Evolutionary conservation across 2,797 vertebrate genomes (phyloP), one percentile per base, ranked within the genome.

Genomic region (Holocentrus rufus): DNA sequence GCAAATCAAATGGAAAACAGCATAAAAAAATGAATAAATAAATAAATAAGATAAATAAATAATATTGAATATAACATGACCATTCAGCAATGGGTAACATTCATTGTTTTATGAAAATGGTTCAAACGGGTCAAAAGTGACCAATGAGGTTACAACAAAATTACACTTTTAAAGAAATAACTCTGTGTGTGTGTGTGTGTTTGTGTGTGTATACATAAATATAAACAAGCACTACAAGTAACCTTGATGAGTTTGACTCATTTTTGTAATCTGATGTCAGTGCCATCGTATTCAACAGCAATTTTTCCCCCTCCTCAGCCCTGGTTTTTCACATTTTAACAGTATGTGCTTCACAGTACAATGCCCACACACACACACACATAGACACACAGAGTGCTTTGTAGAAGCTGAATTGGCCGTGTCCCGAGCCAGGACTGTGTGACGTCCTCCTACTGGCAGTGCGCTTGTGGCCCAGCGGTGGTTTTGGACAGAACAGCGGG

Each of bases 391-490:
- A 14, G 11, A 18, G 39, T 23, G 42, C 15, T 62, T 27, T 27
- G 23, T 30, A 53, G 66, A 71, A 44, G 71, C 22, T 52, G 55
- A 52, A 65, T 59, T 62, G 58, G 57, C 42, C 27, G 42, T n/a
- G 58, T 63, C 27, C 22, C 59, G 49, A 50, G 22, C 39, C 52
- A 47, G 34, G 34, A 56, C 47, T 47, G 36, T 27, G 56, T 76
- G 75, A 64, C 34, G 50, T 65, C 34, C 36, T 52, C 65, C 56
- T 50, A 50, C 62, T 17, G 55, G n/a, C 56, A 60, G 11, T 44
- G 31, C 69, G 70, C 46, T 75, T 53, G 14, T 30, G 18, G 60
- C 76, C 72, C 67, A 69, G 59, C 72, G 66, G 77, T 56, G 77
- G 15, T 11, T 66, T 63, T 58, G 61, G 44, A 65, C 42, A 66